Conservation (phyloP, 53 echinoderm and acorn worm species). For the Stichopus horrens region DNA sequence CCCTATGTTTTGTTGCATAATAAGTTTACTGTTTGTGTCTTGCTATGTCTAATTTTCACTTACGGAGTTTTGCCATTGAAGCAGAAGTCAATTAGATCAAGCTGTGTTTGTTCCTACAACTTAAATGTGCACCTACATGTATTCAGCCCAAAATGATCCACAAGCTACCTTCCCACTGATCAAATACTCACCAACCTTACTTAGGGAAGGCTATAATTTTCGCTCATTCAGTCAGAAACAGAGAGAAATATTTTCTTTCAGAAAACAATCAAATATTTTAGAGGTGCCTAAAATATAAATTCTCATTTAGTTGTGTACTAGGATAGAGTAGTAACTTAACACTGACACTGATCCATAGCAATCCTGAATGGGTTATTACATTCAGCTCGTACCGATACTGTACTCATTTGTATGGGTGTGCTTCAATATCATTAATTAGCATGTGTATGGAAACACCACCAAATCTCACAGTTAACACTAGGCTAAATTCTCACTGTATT, state of each 20-base stretch:
- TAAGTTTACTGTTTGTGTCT: no score
- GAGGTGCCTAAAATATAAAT: neutral
- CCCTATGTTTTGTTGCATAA: no score
- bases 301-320: neutral
- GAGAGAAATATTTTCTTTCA: neutral
- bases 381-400: no score
- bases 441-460: neutral
- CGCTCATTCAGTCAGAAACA: neutral
- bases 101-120: no score
- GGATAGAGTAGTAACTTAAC: neutral
- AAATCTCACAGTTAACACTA: neutral
- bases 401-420: neutral
- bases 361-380: no score
- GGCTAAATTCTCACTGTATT: neutral
- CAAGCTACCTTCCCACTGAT: conserved; percentile 23
- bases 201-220: neutral
- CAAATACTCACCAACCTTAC: conserved; percentile 21
- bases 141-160: neutral
- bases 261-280: neutral
- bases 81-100: no score
- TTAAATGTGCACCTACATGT: neutral
- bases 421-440: neutral
- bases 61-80: no score
- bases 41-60: no score
- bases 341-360: neutral